Conservation (phyloP, 2,113 vertebrate genomes). For the Carollia perspicillata region DNA sequence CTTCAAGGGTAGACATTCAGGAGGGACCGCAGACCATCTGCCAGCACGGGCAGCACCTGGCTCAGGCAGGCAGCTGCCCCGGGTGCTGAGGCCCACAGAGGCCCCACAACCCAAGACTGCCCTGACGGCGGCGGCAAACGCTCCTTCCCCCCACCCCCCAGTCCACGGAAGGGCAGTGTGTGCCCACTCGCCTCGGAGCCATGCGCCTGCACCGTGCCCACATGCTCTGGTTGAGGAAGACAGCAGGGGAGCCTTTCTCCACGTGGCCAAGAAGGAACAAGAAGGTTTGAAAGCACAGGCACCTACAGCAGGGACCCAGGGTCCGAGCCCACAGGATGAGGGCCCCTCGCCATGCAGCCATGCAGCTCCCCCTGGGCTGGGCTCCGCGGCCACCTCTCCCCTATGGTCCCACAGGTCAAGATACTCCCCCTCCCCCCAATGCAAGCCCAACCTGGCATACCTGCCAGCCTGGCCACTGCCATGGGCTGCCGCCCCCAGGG, state of each 20-base stretch:
- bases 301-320: not conserved
- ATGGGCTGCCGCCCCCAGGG: accelerated
- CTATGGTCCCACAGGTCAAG: accelerated
- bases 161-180: accelerated
- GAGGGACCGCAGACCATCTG: not conserved
- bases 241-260: not conserved
- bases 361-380: not conserved
- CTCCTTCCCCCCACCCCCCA: not conserved
- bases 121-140: not conserved
- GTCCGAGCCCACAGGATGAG: not conserved
- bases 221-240: no score
- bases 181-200: not conserved
- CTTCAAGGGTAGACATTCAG: not conserved
- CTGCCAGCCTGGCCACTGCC: not conserved
- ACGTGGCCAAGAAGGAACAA: not conserved
- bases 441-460: accelerated
- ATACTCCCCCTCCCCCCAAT: not conserved
- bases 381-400: not conserved
- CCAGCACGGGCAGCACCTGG: not conserved
- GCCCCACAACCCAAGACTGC: not conserved
- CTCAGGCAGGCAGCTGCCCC: not conserved
- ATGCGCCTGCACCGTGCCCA: no score
- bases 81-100: not conserved
- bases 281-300: accelerated
- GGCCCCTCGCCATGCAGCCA: not conserved